A percentile compares a stretch with the other conserved stretches of the same genome.
These are phyloP conservation scores for Drymonia ruficornis DNA, from an alignment of 2,888 invertebrate genomes.

Conservation along the genomic window DNA sequence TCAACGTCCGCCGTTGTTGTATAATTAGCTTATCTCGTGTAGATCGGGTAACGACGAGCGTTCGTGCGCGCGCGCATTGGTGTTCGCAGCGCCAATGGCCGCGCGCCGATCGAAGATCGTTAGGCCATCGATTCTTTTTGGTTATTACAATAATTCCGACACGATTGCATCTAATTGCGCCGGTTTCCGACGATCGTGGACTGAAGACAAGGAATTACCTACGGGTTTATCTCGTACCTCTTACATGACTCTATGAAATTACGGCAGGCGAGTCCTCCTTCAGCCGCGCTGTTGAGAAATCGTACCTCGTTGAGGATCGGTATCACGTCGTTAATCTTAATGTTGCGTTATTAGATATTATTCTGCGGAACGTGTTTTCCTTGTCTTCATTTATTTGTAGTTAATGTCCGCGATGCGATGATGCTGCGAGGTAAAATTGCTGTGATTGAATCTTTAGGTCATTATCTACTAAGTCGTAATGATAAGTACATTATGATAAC, in stretches of 20 bases:
- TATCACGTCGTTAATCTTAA: conserved; percentile 63
- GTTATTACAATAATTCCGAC: conserved; percentile 83
- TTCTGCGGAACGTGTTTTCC: conserved; percentile 69
- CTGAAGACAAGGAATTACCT: conserved; percentile 64
- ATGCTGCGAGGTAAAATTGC: conserved; percentile 23
- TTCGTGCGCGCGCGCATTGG: conserved; percentile 79
- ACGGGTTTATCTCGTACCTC: conserved; percentile 53
- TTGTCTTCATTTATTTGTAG: conserved; percentile 28
- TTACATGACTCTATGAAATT: conserved; percentile 39
- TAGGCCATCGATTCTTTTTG: conserved; percentile 79
- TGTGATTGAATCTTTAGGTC: conserved; percentile 7
- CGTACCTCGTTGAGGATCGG: conserved; percentile 58
- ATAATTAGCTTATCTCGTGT: conserved; percentile 79
- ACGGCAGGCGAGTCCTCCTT: conserved; percentile 31
- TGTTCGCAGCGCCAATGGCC: conserved; percentile 72
- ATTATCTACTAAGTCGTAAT: conserved; percentile 3
- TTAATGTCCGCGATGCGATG: conserved; percentile 27
- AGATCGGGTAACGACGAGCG: conserved; percentile 64
- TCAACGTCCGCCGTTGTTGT: conserved; percentile 62
- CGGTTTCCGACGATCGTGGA: conserved; percentile 73
- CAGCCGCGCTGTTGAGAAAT: conserved; percentile 35
- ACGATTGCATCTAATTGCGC: conserved; percentile 81
- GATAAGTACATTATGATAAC: neutral
- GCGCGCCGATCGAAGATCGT: conserved; percentile 65
- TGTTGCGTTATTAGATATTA: conserved; percentile 61